Evolutionary conservation across 1,140 invertebrate species (phyloP).

Genomic region (Drosophila grimshawi): DNA sequence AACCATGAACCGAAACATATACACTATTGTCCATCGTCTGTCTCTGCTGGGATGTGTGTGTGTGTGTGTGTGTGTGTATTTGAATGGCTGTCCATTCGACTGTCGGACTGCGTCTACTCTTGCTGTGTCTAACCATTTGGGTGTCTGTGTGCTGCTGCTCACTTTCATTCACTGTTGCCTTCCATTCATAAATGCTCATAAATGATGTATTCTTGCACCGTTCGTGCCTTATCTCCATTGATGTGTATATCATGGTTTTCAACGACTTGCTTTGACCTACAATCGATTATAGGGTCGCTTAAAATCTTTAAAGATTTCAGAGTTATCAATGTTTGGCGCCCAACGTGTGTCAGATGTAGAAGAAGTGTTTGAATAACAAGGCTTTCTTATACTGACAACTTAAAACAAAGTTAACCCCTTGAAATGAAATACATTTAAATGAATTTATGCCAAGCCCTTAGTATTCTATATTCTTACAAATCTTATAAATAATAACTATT

Average conservation of each 20-base stretch:
- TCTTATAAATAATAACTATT: no score
- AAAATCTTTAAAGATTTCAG: neutral
- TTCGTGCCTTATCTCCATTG: neutral
- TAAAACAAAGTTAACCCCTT: no score
- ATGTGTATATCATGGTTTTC: conserved; percentile 1
- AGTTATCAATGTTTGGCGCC: no score
- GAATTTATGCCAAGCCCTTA: no score
- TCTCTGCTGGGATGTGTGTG: conserved; percentile 28
- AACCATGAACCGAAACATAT: conserved; percentile 35
- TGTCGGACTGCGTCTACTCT: conserved; percentile 13
- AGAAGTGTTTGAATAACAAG: no score
- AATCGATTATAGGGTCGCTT: neutral
- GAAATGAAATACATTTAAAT: no score
- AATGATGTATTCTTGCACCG: conserved; percentile 21
- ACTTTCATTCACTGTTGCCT: conserved; percentile 67
- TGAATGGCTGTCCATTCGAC: conserved; percentile 20
- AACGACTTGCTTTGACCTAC: conserved; percentile 3
- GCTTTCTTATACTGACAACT: no score
- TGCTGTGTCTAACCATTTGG: conserved; percentile 17
- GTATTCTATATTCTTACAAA: no score
- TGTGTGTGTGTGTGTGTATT: conserved; percentile 2
- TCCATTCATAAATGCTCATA: conserved; percentile 59
- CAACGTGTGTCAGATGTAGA: no score
- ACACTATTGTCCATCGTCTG: conserved; percentile 44
- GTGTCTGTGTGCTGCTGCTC: conserved; percentile 32